Evolutionary conservation across 2,797 vertebrate genomes (phyloP).

Genomic region (Pangasius djambal): DNA sequence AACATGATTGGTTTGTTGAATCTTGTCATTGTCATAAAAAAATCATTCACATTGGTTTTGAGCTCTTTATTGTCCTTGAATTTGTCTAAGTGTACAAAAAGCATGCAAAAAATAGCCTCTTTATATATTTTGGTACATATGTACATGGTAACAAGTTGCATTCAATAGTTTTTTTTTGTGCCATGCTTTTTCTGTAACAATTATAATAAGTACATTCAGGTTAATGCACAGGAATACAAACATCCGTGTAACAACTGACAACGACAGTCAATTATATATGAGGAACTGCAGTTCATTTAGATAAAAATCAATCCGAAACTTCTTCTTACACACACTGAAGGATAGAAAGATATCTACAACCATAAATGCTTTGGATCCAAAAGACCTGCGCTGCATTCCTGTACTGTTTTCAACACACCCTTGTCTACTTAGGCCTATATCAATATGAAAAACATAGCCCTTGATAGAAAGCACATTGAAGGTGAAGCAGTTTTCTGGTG

Average conservation of each 20-base stretch:
- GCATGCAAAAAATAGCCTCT: conserved; percentile 93
- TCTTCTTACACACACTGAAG: neutral
- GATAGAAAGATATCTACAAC: conserved; percentile 21
- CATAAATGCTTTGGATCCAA: conserved; percentile 28
- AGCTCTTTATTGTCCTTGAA: conserved; percentile 74
- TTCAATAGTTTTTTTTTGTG: conserved; percentile 64
- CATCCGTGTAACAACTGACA: conserved; percentile 57
- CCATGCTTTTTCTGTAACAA: conserved; percentile 73
- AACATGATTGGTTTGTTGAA: neutral
- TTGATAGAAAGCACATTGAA: conserved; percentile 5
- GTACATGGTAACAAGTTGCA: conserved; percentile 79
- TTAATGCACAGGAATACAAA: conserved; percentile 60
- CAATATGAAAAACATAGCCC: neutral
- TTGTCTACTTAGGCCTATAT: neutral
- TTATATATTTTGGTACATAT: conserved; percentile 87
- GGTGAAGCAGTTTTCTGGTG: neutral
- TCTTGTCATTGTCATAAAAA: neutral
- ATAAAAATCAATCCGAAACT: neutral
- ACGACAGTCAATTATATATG: conserved; percentile 56
- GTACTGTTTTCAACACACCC: neutral
- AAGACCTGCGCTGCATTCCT: conserved; percentile 15
- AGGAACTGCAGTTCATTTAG: conserved; percentile 26
- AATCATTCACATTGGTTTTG: conserved; percentile 41
- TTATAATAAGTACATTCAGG: conserved; percentile 67
- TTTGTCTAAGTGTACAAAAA: conserved; percentile 83